Conservation (phyloP, 1,140 invertebrate genomes). For the Idris sp. region DNA sequence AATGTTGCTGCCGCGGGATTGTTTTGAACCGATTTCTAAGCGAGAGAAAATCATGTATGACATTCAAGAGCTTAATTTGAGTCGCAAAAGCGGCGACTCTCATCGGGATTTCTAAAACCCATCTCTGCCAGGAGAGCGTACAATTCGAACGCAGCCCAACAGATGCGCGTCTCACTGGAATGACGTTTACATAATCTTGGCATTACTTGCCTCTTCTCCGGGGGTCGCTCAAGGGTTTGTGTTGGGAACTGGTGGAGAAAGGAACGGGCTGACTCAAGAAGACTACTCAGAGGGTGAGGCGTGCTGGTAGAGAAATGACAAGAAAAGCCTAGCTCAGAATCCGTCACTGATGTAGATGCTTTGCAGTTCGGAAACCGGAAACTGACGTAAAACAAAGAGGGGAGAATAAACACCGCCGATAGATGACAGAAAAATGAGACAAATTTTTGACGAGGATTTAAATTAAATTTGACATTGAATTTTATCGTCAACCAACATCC, state of each 20-base stretch:
- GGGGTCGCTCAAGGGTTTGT: slow-evolving; percentile 66
- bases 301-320: slow-evolving; percentile 62
- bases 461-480: slow-evolving; percentile 46
- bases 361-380: slow-evolving; percentile 53
- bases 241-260: slow-evolving; percentile 61
- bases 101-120: slow-evolving; percentile 61
- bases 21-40: slow-evolving; percentile 25
- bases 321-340: slow-evolving; percentile 70
- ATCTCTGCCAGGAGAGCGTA: slow-evolving; percentile 58
- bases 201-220: slow-evolving; percentile 71
- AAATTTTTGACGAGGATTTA: slow-evolving; percentile 40
- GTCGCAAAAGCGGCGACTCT: slow-evolving; percentile 54
- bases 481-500: slow-evolving; percentile 31
- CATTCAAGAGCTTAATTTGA: slow-evolving; percentile 53
- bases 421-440: slow-evolving; percentile 36
- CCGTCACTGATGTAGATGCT: slow-evolving; percentile 60
- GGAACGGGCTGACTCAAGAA: slow-evolving; percentile 64
- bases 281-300: slow-evolving; percentile 45
- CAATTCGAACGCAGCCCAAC: slow-evolving; percentile 70
- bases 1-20: slow-evolving; percentile 12
- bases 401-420: slow-evolving; percentile 18
- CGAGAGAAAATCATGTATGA: slow-evolving; percentile 41
- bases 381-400: slow-evolving; percentile 41
- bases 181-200: slow-evolving; percentile 77
- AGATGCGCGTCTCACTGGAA: slow-evolving; percentile 69